Conservation (phyloP, 2,113 vertebrate species). For the Marmota flaviventris region DNA sequence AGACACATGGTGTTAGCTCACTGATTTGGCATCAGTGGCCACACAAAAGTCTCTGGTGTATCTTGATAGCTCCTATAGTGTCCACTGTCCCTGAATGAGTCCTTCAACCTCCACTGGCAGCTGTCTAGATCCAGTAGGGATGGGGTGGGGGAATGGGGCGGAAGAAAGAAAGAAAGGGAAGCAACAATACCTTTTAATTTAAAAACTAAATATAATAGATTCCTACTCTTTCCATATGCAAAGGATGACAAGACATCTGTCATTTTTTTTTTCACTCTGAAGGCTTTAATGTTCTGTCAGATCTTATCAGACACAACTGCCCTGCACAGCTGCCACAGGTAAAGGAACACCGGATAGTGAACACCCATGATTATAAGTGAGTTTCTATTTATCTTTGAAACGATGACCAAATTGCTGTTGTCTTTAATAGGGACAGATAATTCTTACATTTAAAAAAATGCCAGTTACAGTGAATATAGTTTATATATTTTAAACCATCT, state of each 20-base stretch:
- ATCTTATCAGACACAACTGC: not conserved
- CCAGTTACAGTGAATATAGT: not conserved
- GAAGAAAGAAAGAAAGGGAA: not conserved
- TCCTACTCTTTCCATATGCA: not conserved
- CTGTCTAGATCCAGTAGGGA: not conserved
- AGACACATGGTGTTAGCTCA: accelerated
- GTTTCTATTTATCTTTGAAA: not conserved
- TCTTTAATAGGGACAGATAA: not conserved
- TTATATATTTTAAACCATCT: not conserved
- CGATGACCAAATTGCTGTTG: not conserved
- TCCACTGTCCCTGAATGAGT: accelerated
- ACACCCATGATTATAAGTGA: too few relatives aligned
- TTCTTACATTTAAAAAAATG: not conserved
- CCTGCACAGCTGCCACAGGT: not conserved
- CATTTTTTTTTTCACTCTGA: not conserved
- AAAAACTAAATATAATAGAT: not conserved
- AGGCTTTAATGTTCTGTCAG: not conserved
- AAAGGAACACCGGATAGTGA: not conserved
- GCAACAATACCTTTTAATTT: not conserved
- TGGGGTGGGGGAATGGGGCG: accelerated
- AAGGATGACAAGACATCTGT: not conserved
- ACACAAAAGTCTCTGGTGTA: too few relatives aligned
- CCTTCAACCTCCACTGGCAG: too few relatives aligned
- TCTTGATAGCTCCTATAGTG: accelerated
- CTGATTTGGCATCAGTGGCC: too few relatives aligned